phyloP scores from a whole-genome alignment of 2,888 invertebrate species.

The Lasioglossum pauxillum region DNA sequence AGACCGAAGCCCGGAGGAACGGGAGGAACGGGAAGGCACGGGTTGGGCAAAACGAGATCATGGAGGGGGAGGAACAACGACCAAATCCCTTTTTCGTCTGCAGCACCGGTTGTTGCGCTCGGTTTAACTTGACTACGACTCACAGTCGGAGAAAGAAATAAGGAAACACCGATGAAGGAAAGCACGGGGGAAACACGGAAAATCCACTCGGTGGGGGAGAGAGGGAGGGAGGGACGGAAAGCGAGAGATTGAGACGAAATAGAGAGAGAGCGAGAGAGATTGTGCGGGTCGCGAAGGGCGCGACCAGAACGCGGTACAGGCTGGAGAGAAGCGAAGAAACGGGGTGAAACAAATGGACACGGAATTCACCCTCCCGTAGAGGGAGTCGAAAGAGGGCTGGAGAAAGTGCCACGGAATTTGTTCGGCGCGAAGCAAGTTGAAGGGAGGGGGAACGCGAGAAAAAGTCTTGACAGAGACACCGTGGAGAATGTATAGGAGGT shows the following conservation, averaged over 20 bases:
- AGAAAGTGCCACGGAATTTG: slow-evolving; percentile 21
- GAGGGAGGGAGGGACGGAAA: no score
- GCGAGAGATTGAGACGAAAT: background rate
- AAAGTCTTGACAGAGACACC: slow-evolving; percentile 7
- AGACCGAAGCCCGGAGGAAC: background rate
- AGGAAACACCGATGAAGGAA: slow-evolving; percentile 51
- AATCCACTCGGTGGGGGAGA: slow-evolving; percentile 48
- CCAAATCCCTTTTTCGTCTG: slow-evolving; percentile 72
- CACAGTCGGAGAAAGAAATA: slow-evolving; percentile 61
- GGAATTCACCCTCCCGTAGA: slow-evolving; percentile 45
- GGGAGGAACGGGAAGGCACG: background rate
- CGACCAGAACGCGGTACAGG: slow-evolving; percentile 20
- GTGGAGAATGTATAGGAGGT: background rate
- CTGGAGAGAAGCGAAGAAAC: slow-evolving; percentile 41
- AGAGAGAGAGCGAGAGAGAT: background rate
- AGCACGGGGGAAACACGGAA: slow-evolving; percentile 46
- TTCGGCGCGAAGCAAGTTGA: slow-evolving; percentile 20
- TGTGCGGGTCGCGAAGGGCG: background rate
- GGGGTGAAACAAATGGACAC: slow-evolving; percentile 57
- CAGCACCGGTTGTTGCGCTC: slow-evolving; percentile 73
- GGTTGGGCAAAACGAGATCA: slow-evolving; percentile 11
- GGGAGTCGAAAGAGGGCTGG: background rate
- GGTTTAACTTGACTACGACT: slow-evolving; percentile 70
- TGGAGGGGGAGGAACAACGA: slow-evolving; percentile 47
- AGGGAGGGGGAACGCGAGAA: slow-evolving; percentile 17